These are phyloP conservation scores for Papilio helenus DNA, from an alignment of 1,140 invertebrate genomes.

Conservation along the genomic window DNA sequence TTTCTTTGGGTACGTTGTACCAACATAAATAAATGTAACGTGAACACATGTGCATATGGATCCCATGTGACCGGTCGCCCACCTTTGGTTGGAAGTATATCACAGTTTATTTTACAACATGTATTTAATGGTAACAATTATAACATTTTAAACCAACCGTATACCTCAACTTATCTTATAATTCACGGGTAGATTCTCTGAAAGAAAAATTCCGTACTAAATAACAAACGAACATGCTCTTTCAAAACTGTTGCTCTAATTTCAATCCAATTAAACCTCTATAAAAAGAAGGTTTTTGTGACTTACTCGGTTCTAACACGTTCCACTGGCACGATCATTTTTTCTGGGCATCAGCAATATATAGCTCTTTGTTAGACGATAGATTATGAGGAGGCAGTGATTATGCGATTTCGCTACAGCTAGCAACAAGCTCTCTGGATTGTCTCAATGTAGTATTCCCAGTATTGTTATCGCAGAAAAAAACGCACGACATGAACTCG, in stretches of 20 bases:
- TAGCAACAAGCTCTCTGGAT: conserved; percentile 37
- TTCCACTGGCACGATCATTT: conserved; percentile 7
- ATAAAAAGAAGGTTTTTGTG: conserved; percentile 17
- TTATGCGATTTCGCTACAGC: conserved; percentile 31
- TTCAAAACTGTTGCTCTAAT: background rate
- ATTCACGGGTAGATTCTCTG: background rate
- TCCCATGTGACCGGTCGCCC: background rate
- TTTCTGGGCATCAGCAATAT: background rate
- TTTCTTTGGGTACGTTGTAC: background rate
- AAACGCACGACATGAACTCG: conserved; percentile 37
- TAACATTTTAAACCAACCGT: too few species aligned
- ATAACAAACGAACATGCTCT: background rate
- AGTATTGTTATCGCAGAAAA: conserved; percentile 37
- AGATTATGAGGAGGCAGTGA: conserved; percentile 23
- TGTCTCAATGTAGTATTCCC: conserved; percentile 38
- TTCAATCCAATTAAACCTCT: background rate
- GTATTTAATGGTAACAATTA: background rate
- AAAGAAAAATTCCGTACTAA: background rate
- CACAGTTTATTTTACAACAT: background rate
- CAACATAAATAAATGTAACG: background rate
- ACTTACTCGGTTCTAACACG: conserved; percentile 7
- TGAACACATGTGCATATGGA: background rate
- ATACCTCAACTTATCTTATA: background rate
- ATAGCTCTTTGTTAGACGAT: conserved; percentile 26
- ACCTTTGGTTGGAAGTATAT: background rate